phyloP scores from a whole-genome alignment of 2,888 invertebrate genomes.

The Lymantria dispar region DNA sequence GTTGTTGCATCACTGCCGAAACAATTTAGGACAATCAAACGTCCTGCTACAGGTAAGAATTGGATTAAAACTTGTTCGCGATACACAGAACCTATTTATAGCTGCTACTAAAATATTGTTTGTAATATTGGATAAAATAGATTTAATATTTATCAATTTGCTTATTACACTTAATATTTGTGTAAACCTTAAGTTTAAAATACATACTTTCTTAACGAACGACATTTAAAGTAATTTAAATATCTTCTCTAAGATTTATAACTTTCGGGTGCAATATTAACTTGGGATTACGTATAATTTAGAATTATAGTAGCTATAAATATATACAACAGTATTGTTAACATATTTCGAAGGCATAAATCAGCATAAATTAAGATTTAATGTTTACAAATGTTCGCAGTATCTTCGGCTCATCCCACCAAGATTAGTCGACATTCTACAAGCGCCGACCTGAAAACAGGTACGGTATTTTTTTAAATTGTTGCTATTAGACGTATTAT shows the following conservation, averaged over 20 bases:
- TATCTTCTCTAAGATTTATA: no score
- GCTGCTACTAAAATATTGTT: not conserved
- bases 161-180: not conserved
- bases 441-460: constrained; percentile 23
- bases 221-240: no score
- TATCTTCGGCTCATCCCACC: constrained; percentile 40
- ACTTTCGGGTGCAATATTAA: no score
- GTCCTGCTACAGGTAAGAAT: constrained; percentile 57
- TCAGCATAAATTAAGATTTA: not conserved
- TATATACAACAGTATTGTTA: no score
- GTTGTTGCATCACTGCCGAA: constrained; percentile 52
- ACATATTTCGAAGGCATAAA: no score
- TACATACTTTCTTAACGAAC: no score
- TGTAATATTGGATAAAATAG: no score
- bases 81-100: not conserved
- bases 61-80: not conserved
- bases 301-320: no score
- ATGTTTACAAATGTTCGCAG: constrained; percentile 41
- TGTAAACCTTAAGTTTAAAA: not conserved
- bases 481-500: no score
- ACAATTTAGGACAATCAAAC: constrained; percentile 47
- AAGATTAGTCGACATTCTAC: constrained; percentile 37
- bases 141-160: not conserved
- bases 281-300: no score
- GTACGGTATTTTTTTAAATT: constrained; percentile 13